Evolutionary conservation across 2,888 invertebrate species (phyloP), one percentile per base, ranked within the genome.

Genomic region (Drosophila pseudotakahashii): DNA sequence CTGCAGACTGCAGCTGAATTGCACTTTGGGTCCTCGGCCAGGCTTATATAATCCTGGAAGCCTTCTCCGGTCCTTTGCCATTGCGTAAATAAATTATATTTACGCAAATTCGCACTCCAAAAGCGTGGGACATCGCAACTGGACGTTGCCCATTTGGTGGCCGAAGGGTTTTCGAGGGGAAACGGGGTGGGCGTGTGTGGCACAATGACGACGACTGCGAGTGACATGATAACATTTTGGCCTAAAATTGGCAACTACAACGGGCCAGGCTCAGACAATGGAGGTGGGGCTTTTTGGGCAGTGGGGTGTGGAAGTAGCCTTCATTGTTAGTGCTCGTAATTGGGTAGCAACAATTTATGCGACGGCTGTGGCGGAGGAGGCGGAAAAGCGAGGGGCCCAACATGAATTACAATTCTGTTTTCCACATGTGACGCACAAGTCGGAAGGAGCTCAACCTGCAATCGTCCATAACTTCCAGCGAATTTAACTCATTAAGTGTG

Each of bases 201-300:
- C 80, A 78, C 54, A 62, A 62, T 47, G 62, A 69, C 85, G 71
- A 82, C 81, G 81, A 79, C 88, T 84, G 88, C 85, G 78, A 82
- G 66, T 85, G 83, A 84, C 84, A 84, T 85, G 84, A 84, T 88
- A 84, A 84, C 84, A 85, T 88, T 84, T 81, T 88, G 83, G 82
- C 83, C 88, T 87, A 87, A 89, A 86, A 89, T 89, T 89, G 88
- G 87, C 85, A 85, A 84, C 89, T 86, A 85, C 74, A 81, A 78
- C 73, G 73, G 26, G 36, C 50, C 51, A 30, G 14, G 10, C 54
- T 41, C 61, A 58, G 64, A 73, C 73, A 64, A 72, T 72, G 57
- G 57, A 44, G 37, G 14, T 47, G n/a, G 45, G 42, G 5, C 10
- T 42, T 42, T 16, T 37, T 44, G 37, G 9, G 19, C 26, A 26